Evolutionary conservation across 2,888 invertebrate genomes (phyloP).

Genomic region (Eupithecia exiguata): DNA sequence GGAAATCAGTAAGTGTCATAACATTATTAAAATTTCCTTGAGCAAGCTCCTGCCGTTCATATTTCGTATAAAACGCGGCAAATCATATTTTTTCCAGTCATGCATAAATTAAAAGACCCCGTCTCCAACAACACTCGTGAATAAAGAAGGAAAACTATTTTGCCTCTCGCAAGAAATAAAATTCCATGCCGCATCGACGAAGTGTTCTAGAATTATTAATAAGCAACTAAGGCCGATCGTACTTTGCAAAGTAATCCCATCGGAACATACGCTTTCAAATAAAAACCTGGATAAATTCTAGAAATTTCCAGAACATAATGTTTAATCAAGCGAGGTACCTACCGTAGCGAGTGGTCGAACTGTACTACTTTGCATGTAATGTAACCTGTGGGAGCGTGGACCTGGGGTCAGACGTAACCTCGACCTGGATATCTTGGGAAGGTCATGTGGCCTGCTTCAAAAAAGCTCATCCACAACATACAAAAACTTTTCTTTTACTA

Average conservation of each 20-base stretch:
- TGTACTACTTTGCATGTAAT: constrained; percentile 47
- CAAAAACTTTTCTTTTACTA: constrained; percentile 24
- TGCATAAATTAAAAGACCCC: not conserved
- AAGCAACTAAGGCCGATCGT: not conserved
- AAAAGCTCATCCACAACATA: constrained; percentile 45
- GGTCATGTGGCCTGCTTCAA: constrained; percentile 58
- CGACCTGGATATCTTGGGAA: constrained; percentile 65
- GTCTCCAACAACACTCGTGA: not conserved
- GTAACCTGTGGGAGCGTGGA: constrained; percentile 46
- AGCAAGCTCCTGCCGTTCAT: not conserved
- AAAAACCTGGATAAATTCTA: constrained; percentile 23
- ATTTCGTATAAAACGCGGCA: not conserved
- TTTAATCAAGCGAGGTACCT: constrained; percentile 34
- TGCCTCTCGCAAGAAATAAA: constrained; percentile 10
- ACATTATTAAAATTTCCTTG: not conserved
- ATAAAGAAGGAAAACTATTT: constrained; percentile 2
- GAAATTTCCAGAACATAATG: constrained; percentile 16
- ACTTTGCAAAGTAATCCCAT: constrained; percentile 13
- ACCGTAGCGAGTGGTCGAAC: constrained; percentile 37
- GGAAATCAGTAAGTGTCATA: not conserved
- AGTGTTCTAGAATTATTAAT: constrained; percentile 15
- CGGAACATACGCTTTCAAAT: constrained; percentile 15
- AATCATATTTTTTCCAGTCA: constrained; percentile 6
- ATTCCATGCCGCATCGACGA: constrained; percentile 8
- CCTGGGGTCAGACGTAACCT: constrained; percentile 60